Evolutionary conservation across 2,888 invertebrate genomes (phyloP).

Genomic region (Gymnosoma rotundatum): DNA sequence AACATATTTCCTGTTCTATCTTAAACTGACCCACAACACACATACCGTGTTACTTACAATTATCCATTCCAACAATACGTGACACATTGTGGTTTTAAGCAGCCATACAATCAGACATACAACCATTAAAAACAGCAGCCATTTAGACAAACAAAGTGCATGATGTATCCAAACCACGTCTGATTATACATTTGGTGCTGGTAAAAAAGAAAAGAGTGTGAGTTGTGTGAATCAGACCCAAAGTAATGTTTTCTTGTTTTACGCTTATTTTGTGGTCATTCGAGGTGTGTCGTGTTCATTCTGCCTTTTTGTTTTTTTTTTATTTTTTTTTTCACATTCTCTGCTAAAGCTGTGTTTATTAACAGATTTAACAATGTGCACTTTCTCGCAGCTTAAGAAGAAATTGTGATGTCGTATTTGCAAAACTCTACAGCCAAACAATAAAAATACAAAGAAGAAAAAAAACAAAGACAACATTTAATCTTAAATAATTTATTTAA

Average conservation of each 20-base stretch:
- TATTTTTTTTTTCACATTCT: not conserved
- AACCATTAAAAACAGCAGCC: constrained; percentile 1
- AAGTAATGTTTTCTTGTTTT: constrained; percentile 23
- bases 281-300: constrained; percentile 19
- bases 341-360: constrained; percentile 12
- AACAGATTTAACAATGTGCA: constrained; percentile 36
- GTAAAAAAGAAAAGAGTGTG: not conserved
- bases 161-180: not conserved
- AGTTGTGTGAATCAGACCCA: constrained; percentile 2
- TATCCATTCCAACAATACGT: constrained; percentile 63
- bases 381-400: constrained; percentile 20
- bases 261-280: constrained; percentile 47
- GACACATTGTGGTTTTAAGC: constrained; percentile 64
- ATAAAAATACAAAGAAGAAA: constrained; percentile 24
- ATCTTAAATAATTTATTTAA: constrained; percentile 69
- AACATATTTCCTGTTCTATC: constrained; percentile 66
- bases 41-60: constrained; percentile 57
- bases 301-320: not conserved
- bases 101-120: constrained; percentile 3
- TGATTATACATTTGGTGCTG: not conserved
- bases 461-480: constrained; percentile 60
- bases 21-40: constrained; percentile 65
- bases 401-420: constrained; percentile 31
- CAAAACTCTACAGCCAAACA: not conserved
- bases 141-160: not conserved